These are phyloP conservation scores for Cantharis flavilabris DNA, from an alignment of 2,888 invertebrate species.

Conservation along the genomic window DNA sequence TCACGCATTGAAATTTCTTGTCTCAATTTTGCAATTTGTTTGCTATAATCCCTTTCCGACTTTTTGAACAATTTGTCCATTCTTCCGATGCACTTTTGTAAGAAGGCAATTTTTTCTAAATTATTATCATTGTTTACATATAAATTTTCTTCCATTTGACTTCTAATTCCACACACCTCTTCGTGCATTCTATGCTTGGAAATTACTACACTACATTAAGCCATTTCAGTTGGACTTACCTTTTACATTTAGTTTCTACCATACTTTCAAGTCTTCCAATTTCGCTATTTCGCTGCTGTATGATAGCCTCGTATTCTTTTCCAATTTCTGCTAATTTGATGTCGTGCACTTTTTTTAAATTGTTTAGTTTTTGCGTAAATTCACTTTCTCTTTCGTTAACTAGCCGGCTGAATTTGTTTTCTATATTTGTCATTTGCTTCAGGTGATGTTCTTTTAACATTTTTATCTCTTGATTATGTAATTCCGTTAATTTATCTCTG, in stretches of 20 bases:
- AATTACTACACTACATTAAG: background rate
- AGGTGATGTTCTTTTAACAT: constrained; percentile 30
- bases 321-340: constrained; percentile 5
- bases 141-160: constrained; percentile 28
- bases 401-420: constrained; percentile 22
- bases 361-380: constrained; percentile 20
- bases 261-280: constrained; percentile 29
- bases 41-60: constrained; percentile 33
- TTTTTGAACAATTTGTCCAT: constrained; percentile 37
- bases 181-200: constrained; percentile 34
- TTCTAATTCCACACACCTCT: constrained; percentile 33
- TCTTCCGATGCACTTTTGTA: constrained; percentile 36
- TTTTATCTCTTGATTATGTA: constrained; percentile 29
- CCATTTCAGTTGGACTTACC: constrained; percentile 9
- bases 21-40: constrained; percentile 30
- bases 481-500: constrained; percentile 27
- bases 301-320: constrained; percentile 19
- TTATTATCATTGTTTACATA: constrained; percentile 7
- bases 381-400: constrained; percentile 20
- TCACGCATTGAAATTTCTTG: constrained; percentile 32
- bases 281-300: constrained; percentile 28
- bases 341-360: constrained; percentile 21
- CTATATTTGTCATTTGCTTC: constrained; percentile 22
- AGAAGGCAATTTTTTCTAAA: constrained; percentile 30
- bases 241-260: constrained; percentile 31